Conservation (phyloP, 1,140 invertebrate species). For the Drosophila novamexicana region DNA sequence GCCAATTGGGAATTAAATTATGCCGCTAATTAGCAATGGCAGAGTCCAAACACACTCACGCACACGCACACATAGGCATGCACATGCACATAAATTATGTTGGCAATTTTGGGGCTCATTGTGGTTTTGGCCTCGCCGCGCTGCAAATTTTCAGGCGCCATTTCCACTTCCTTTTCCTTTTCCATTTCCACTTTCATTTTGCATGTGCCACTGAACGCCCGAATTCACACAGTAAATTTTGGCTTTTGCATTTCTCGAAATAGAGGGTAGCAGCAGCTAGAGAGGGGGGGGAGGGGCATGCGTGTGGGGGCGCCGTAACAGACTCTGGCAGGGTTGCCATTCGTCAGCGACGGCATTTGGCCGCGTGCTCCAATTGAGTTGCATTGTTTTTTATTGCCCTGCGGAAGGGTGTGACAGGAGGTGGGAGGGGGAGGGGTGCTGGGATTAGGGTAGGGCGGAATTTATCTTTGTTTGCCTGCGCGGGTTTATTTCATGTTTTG, state of each 20-base stretch:
- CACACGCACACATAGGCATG: conserved; percentile 20
- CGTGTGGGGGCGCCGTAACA: background rate
- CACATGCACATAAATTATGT: conserved; percentile 65
- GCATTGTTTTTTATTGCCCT: conserved; percentile 59
- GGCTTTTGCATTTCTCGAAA: background rate
- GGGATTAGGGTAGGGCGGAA: no score
- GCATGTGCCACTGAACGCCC: conserved; percentile 37
- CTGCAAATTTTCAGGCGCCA: conserved; percentile 51
- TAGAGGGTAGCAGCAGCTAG: background rate
- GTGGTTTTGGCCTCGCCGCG: conserved; percentile 41
- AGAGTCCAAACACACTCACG: background rate
- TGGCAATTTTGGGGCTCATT: conserved; percentile 76
- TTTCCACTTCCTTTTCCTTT: conserved; percentile 4
- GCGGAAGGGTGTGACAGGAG: background rate
- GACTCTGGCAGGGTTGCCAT: background rate
- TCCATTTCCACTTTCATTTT: conserved; percentile 12
- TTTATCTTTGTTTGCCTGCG: conserved; percentile 10
- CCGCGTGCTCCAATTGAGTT: conserved; percentile 69
- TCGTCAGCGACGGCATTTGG: conserved; percentile 20
- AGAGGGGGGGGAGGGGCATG: no score
- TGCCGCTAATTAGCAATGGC: conserved; percentile 70
- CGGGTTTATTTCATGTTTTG: conserved; percentile 9
- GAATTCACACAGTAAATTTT: conserved; percentile 73
- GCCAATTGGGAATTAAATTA: conserved; percentile 77
- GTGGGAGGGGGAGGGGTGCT: no score